Evolutionary conservation across 2,888 invertebrate genomes (phyloP).

Genomic region (Macrosiphum euphorbiae): DNA sequence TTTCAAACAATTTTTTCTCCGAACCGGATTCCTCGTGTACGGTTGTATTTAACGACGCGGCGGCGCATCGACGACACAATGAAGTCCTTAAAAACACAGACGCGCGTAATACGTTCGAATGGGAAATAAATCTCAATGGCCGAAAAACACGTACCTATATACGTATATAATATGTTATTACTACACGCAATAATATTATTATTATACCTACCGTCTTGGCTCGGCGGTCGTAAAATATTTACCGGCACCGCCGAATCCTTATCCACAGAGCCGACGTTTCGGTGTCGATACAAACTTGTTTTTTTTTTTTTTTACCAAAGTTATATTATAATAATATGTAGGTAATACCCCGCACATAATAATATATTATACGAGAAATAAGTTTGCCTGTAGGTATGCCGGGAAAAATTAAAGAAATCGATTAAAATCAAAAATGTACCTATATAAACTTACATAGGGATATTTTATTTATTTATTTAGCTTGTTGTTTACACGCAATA

Average conservation of each 20-base stretch:
- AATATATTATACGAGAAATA: neutral
- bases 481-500: neutral
- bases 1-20: neutral
- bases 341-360: neutral
- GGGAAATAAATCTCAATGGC: slow-evolving; percentile 51
- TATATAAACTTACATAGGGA: neutral
- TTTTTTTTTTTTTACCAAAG: neutral
- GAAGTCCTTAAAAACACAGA: slow-evolving; percentile 57
- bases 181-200: neutral
- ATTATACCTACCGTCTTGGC: slow-evolving; percentile 14
- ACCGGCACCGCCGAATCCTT: neutral
- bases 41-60: slow-evolving; percentile 30
- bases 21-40: slow-evolving; percentile 39
- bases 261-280: neutral
- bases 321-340: neutral
- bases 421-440: neutral
- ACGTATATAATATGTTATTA: neutral
- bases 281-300: slow-evolving; percentile 14
- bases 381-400: neutral
- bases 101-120: slow-evolving; percentile 41
- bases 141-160: slow-evolving; percentile 25
- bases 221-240: slow-evolving; percentile 32
- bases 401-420: neutral
- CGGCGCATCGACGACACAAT: slow-evolving; percentile 39
- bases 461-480: neutral